These are phyloP conservation scores for Tetragonula clypearis DNA, from an alignment of 1,140 invertebrate species.

Conservation along the genomic window DNA sequence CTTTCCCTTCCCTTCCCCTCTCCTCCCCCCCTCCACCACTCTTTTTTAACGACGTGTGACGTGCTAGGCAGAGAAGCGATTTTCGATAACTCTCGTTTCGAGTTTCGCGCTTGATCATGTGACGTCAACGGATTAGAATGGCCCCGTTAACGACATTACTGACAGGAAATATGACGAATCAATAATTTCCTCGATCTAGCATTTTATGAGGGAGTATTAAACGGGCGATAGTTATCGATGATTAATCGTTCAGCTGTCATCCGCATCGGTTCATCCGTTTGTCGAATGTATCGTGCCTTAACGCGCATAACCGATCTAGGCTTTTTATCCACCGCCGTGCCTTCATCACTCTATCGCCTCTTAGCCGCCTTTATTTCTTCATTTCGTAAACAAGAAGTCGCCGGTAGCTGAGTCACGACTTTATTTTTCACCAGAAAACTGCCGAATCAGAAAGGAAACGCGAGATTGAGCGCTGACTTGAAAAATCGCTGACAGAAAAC, in stretches of 20 bases:
- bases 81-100: constrained; percentile 46
- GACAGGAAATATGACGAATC: constrained; percentile 70
- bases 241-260: constrained; percentile 69
- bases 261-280: constrained; percentile 50
- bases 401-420: not conserved
- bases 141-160: constrained; percentile 65
- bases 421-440: not conserved
- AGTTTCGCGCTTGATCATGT: constrained; percentile 34
- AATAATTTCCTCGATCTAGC: constrained; percentile 68
- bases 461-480: not conserved
- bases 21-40: too few relatives aligned
- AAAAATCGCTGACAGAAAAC: not conserved
- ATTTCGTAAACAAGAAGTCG: too few relatives aligned
- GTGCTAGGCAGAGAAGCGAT: constrained; percentile 6
- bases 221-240: constrained; percentile 67
- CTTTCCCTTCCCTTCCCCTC: too few relatives aligned
- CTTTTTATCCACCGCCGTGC: constrained; percentile 28
- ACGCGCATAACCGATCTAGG: constrained; percentile 46
- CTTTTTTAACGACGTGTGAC: not conserved
- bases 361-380: not conserved
- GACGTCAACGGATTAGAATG: constrained; percentile 63
- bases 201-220: constrained; percentile 72
- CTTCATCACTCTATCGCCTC: not conserved
- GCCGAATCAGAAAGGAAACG: not conserved
- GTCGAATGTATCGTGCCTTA: constrained; percentile 49